These are phyloP conservation scores for Brachionichthys hirsutus DNA, from an alignment of 2,113 vertebrate genomes.

Conservation along the genomic window DNA sequence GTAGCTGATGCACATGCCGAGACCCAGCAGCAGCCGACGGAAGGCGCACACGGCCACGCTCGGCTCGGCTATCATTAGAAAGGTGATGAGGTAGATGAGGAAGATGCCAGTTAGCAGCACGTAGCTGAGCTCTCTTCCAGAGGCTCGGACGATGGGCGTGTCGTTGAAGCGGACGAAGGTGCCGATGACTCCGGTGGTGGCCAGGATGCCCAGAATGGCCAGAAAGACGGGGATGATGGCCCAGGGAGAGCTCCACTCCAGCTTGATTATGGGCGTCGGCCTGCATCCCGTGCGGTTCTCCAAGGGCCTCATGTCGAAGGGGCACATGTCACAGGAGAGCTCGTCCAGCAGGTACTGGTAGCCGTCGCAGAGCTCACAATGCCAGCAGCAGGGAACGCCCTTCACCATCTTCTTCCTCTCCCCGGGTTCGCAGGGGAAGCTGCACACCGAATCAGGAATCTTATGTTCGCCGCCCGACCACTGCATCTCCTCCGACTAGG, in stretches of 20 bases:
- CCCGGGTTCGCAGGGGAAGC: constrained; percentile 82
- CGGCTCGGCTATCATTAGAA: constrained; percentile 81
- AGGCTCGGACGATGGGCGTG: constrained; percentile 85
- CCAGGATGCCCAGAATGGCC: constrained; percentile 81
- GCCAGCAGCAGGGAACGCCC: constrained; percentile 84
- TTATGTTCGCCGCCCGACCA: constrained; percentile 79
- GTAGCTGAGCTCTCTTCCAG: constrained; percentile 85
- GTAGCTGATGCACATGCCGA: constrained; percentile 81
- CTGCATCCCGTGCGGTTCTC: constrained; percentile 80
- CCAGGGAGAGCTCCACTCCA: constrained; percentile 83
- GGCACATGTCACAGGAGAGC: constrained; percentile 80
- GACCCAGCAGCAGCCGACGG: constrained; percentile 76
- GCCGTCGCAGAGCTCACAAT: constrained; percentile 83
- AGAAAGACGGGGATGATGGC: constrained; percentile 81
- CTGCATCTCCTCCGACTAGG: constrained; percentile 83
- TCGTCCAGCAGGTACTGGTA: constrained; percentile 83
- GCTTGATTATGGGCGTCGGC: constrained; percentile 81
- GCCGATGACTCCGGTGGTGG: constrained; percentile 75
- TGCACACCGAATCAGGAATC: constrained; percentile 83
- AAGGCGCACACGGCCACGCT: constrained; percentile 74
- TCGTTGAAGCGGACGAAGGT: constrained; percentile 83
- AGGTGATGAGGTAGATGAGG: constrained; percentile 81
- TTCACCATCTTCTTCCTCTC: constrained; percentile 86
- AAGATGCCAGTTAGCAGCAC: constrained; percentile 79
- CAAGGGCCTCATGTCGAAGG: constrained; percentile 79